phyloP scores from a whole-genome alignment of 2,888 invertebrate genomes.

The Pachymerium ferrugineum region DNA sequence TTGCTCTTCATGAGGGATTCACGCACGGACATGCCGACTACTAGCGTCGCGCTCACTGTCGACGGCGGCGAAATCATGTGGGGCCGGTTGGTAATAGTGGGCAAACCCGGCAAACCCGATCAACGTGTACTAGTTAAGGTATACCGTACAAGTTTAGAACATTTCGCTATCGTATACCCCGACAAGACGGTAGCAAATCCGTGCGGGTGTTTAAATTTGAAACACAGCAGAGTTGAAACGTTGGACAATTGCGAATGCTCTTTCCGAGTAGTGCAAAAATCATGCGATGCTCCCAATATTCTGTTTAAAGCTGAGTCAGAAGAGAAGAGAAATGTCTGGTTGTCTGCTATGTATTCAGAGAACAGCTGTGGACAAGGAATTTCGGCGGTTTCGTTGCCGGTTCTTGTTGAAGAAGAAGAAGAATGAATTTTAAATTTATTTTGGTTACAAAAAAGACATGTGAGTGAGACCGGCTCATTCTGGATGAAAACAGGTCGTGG shows the following conservation, averaged over 20 bases:
- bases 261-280: conserved; percentile 23
- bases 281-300: conserved; percentile 11
- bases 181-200: conserved; percentile 38
- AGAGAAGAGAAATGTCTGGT: background rate
- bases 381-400: background rate
- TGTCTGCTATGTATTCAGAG: background rate
- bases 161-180: conserved; percentile 40
- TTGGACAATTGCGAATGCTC: conserved; percentile 23
- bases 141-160: conserved; percentile 40
- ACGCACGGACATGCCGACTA: background rate
- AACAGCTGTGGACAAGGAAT: background rate
- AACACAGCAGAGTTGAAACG: conserved; percentile 32
- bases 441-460: background rate
- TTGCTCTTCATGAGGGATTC: too few species aligned
- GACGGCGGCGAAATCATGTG: conserved; percentile 28
- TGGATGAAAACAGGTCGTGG: too few species aligned
- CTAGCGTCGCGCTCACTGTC: background rate
- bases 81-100: conserved; percentile 11
- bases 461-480: background rate
- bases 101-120: background rate
- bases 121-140: conserved; percentile 39
- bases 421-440: conserved; percentile 10
- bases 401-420: conserved; percentile 23
- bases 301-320: background rate
- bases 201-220: conserved; percentile 35